These are phyloP conservation scores for Criorhina ranunculi DNA, from an alignment of 2,888 invertebrate species.

Conservation along the genomic window DNA sequence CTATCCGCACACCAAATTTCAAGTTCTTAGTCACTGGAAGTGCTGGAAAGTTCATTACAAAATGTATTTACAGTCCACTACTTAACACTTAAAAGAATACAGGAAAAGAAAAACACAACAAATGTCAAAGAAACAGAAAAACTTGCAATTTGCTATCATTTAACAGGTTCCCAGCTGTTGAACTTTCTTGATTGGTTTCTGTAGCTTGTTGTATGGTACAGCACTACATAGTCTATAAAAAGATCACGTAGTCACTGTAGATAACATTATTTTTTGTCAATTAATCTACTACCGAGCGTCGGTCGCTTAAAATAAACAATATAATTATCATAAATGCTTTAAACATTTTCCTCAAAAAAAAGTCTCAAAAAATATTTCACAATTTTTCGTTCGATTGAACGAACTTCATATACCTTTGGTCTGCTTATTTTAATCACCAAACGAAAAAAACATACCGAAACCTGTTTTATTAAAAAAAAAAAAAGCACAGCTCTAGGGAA, in stretches of 20 bases:
- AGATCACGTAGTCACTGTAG: constrained; percentile 8
- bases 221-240: background rate
- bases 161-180: too few species aligned
- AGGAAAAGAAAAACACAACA: too few species aligned
- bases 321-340: background rate
- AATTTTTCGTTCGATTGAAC: background rate
- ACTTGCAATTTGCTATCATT: too few species aligned
- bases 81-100: too few species aligned
- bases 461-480: background rate
- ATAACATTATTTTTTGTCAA: background rate
- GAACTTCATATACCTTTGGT: background rate
- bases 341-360: background rate
- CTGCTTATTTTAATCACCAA: constrained; percentile 1
- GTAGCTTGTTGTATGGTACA: too few species aligned
- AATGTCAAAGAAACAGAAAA: too few species aligned
- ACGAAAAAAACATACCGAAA: background rate
- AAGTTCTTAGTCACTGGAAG: too few species aligned
- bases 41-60: too few species aligned
- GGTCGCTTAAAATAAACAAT: background rate
- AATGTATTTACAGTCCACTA: too few species aligned
- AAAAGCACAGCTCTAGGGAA: background rate
- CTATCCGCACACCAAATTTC: too few species aligned
- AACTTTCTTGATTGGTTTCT: too few species aligned
- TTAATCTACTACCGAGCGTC: background rate
- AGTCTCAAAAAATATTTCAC: constrained; percentile 32